Conservation (phyloP, 2,113 vertebrate genomes). For the Zapus hudsonius region DNA sequence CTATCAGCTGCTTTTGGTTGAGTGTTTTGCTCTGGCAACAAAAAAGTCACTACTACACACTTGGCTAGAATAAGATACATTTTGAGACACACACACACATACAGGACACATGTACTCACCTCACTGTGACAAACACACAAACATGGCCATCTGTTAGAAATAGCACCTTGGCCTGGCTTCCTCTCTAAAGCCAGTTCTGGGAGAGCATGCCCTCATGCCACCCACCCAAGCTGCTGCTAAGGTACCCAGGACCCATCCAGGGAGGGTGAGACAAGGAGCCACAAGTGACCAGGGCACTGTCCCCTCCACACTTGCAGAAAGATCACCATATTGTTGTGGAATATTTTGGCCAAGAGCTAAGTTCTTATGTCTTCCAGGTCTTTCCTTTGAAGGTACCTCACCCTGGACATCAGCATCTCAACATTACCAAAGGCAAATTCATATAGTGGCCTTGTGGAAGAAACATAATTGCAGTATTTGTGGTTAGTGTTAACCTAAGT, state of each 20-base stretch:
- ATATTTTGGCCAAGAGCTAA: neutral
- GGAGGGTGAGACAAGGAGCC: neutral
- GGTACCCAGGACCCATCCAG: neutral
- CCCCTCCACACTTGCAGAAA: neutral
- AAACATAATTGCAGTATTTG: neutral
- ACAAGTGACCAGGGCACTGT: neutral
- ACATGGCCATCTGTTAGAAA: neutral
- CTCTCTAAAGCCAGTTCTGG: neutral
- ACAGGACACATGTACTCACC: neutral
- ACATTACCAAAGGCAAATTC: rapidly evolving
- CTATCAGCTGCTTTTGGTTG: too few relatives aligned
- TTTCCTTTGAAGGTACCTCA: neutral
- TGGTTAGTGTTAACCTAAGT: neutral
- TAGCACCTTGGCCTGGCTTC: rapidly evolving
- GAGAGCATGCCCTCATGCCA: too few relatives aligned
- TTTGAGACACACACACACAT: neutral
- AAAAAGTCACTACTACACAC: too few relatives aligned
- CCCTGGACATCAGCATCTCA: rapidly evolving
- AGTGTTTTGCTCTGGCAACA: too few relatives aligned
- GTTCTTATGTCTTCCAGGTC: neutral
- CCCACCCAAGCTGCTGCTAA: neutral
- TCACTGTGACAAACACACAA: neutral
- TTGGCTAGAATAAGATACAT: too few relatives aligned
- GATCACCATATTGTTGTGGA: neutral
- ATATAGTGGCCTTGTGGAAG: neutral